Conservation (phyloP, 2,797 vertebrate genomes). For the Ispidina picta region DNA sequence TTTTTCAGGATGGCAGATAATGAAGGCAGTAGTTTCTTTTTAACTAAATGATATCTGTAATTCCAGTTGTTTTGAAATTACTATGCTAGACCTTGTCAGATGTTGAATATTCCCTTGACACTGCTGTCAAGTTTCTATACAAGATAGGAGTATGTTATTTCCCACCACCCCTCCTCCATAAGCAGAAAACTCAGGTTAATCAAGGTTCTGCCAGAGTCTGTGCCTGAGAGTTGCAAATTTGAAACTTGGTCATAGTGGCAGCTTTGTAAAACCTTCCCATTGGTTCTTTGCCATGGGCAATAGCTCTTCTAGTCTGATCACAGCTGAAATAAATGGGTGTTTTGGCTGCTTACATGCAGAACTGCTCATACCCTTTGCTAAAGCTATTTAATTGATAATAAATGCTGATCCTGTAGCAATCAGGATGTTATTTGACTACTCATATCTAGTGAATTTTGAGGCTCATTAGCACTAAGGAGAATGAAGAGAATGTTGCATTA, state of each 20-base stretch:
- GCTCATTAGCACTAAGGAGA: neutral
- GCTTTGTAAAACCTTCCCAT: neutral
- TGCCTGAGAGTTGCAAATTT: slow-evolving; percentile 23
- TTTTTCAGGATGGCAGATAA: slow-evolving; percentile 31
- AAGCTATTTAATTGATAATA: neutral
- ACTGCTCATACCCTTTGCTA: neutral
- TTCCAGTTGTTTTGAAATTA: neutral
- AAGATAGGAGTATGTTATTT: neutral
- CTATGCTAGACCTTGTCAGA: neutral
- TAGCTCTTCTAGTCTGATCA: neutral
- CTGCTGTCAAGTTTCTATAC: slow-evolving; percentile 41
- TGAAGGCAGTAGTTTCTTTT: slow-evolving; percentile 51
- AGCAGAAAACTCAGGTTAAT: slow-evolving; percentile 58
- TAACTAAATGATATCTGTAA: neutral
- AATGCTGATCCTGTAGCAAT: neutral
- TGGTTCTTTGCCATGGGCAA: neutral
- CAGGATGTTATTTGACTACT: neutral
- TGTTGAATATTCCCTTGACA: slow-evolving; percentile 39
- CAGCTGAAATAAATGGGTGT: neutral
- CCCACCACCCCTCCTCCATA: neutral
- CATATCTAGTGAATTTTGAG: neutral
- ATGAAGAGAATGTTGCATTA: neutral
- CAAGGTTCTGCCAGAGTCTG: slow-evolving; percentile 3
- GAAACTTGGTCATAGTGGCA: neutral
- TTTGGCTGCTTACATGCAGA: neutral